phyloP scores from a whole-genome alignment of 2,888 invertebrate genomes.

The Cerceris ruficornis region DNA sequence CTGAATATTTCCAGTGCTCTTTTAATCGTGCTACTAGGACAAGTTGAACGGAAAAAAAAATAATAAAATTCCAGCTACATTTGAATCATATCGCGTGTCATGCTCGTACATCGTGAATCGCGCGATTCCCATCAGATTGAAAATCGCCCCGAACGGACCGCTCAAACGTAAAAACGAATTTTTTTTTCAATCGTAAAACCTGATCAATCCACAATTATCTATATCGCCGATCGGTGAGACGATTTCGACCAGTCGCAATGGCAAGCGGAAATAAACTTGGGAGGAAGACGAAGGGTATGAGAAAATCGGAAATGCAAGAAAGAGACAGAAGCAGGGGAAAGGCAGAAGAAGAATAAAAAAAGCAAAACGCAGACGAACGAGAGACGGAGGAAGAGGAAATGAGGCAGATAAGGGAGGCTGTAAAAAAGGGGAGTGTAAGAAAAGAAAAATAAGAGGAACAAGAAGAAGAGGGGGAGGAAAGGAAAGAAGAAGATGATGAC shows the following conservation, averaged over 20 bases:
- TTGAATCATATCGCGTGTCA: too few species aligned
- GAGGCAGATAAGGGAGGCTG: not conserved
- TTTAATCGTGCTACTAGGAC: too few species aligned
- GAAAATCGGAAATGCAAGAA: not conserved
- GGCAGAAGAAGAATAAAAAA: not conserved
- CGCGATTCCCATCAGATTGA: too few species aligned
- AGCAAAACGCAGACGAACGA: not conserved
- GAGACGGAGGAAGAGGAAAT: not conserved
- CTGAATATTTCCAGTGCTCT: too few species aligned
- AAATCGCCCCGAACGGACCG: too few species aligned
- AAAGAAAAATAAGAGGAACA: not conserved
- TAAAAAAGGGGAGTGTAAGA: constrained; percentile 15
- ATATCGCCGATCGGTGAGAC: constrained; percentile 50
- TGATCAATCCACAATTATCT: constrained; percentile 53
- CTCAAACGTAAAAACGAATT: not conserved
- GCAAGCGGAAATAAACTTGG: constrained; percentile 5
- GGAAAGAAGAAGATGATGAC: not conserved
- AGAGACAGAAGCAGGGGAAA: constrained; percentile 9
- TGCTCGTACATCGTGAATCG: too few species aligned
- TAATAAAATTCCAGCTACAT: too few species aligned
- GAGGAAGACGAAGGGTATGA: not conserved
- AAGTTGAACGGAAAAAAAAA: too few species aligned
- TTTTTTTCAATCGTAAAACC: constrained; percentile 34
- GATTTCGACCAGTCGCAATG: constrained; percentile 28
- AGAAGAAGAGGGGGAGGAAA: not conserved